These are phyloP conservation scores for Agriopis leucophaearia DNA, from an alignment of 2,888 invertebrate species.

Conservation along the genomic window DNA sequence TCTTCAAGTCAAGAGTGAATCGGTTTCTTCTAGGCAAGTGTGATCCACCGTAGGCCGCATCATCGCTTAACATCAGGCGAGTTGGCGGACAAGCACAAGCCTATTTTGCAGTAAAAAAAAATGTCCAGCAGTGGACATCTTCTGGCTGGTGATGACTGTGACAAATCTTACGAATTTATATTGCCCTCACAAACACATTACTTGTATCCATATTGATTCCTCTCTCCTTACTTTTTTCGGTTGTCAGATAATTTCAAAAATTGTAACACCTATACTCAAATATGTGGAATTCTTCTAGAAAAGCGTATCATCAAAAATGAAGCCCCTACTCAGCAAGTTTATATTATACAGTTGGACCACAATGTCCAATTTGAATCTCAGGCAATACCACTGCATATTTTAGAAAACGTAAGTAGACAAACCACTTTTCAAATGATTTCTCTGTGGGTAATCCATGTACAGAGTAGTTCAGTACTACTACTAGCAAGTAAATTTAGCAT, in stretches of 20 bases:
- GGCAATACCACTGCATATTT: slow-evolving; percentile 65
- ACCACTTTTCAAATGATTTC: not conserved
- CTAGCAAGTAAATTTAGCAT: no score
- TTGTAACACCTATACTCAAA: not conserved
- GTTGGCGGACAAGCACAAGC: no score
- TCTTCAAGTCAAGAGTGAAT: no score
- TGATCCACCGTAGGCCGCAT: no score
- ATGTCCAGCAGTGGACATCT: no score
- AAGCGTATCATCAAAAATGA: slow-evolving; percentile 10
- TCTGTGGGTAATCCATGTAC: not conserved
- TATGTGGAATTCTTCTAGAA: not conserved
- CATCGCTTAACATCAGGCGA: no score
- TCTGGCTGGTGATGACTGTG: no score
- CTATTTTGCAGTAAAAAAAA: no score
- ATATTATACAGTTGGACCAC: slow-evolving; percentile 50
- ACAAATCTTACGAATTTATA: no score
- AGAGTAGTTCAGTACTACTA: not conserved
- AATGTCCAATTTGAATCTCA: slow-evolving; percentile 52
- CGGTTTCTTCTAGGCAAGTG: no score
- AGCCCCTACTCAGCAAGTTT: slow-evolving; percentile 44
- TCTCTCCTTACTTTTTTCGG: not conserved
- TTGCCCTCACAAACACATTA: no score
- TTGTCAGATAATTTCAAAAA: not conserved
- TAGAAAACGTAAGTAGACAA: slow-evolving; percentile 53
- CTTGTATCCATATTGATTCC: no score